These are phyloP conservation scores for Drosophila meridionalis DNA, from an alignment of 2,888 invertebrate species.

Conservation along the genomic window DNA sequence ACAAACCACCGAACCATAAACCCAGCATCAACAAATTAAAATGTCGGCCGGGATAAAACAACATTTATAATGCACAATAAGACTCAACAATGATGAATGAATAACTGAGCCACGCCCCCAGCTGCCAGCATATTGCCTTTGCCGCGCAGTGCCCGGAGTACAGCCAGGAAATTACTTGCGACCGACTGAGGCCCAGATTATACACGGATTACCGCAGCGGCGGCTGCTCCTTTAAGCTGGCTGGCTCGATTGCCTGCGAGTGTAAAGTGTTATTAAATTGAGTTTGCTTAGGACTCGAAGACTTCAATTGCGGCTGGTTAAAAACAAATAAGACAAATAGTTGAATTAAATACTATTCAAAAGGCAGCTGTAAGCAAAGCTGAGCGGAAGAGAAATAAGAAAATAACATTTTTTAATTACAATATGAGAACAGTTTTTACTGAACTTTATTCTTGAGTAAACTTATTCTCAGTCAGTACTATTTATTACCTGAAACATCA, in stretches of 20 bases:
- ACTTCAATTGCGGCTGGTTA: not conserved
- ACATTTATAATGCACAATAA: constrained; percentile 72
- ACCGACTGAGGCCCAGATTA: constrained; percentile 41
- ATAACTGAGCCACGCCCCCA: constrained; percentile 36
- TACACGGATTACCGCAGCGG: constrained; percentile 46
- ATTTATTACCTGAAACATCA: no score
- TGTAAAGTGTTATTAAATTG: constrained; percentile 1
- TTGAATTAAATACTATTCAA: not conserved
- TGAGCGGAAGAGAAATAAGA: not conserved
- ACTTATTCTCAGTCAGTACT: no score
- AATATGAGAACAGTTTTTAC: not conserved
- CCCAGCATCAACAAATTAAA: constrained; percentile 74
- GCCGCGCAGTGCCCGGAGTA: constrained; percentile 16
- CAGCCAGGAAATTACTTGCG: constrained; percentile 40
- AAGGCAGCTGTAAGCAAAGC: not conserved
- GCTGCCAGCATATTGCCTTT: constrained; percentile 1
- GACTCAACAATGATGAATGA: constrained; percentile 69
- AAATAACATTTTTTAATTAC: not conserved
- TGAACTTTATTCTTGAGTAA: no score
- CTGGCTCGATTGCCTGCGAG: constrained; percentile 1
- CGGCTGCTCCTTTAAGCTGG: constrained; percentile 16
- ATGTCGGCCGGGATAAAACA: constrained; percentile 70
- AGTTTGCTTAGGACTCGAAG: not conserved
- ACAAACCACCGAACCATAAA: constrained; percentile 71
- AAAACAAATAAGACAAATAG: not conserved